A percentile compares a stretch with the other conserved stretches of the same genome.
These are phyloP conservation scores for Chaitophorus viminalis DNA, from an alignment of 2,888 invertebrate species.

Conservation along the genomic window DNA sequence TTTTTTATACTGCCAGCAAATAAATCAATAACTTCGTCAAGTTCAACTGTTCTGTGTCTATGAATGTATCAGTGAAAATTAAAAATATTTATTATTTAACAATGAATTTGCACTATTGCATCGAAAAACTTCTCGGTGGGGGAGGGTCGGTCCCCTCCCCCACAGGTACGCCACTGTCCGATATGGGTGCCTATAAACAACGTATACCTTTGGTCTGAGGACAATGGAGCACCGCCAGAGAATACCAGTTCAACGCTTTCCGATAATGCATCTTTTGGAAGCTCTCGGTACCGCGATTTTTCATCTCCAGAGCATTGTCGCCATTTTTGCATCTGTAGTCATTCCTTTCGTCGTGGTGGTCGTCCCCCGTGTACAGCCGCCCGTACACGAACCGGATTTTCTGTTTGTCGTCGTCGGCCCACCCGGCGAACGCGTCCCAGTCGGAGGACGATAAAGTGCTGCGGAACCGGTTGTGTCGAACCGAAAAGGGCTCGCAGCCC, in stretches of 20 bases:
- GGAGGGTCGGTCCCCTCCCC: too few relatives aligned
- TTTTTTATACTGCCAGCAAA: too few relatives aligned
- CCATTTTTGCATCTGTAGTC: conserved; percentile 19
- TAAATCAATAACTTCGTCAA: too few relatives aligned
- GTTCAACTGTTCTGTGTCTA: too few relatives aligned
- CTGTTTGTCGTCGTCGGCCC: conserved; percentile 74
- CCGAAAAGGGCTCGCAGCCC: background rate
- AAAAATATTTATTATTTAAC: too few relatives aligned
- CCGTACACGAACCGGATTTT: conserved; percentile 72
- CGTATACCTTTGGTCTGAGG: conserved; percentile 77
- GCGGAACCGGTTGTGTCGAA: conserved; percentile 68
- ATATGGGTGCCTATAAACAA: too few relatives aligned
- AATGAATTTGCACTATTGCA: too few relatives aligned
- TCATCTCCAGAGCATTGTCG: conserved; percentile 65
- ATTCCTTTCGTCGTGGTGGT: background rate
- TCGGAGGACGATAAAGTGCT: conserved; percentile 71
- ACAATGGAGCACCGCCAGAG: conserved; percentile 73
- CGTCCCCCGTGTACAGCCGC: background rate
- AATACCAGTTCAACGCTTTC: conserved; percentile 77
- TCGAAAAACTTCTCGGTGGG: too few relatives aligned
- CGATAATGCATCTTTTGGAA: conserved; percentile 78
- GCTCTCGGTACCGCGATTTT: conserved; percentile 73
- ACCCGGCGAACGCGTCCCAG: conserved; percentile 74
- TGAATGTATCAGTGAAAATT: too few relatives aligned
- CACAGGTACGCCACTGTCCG: too few relatives aligned